Base-by-base conservation (phyloP, 1,140 invertebrate species). In the Drosophila ambigua region DNA sequence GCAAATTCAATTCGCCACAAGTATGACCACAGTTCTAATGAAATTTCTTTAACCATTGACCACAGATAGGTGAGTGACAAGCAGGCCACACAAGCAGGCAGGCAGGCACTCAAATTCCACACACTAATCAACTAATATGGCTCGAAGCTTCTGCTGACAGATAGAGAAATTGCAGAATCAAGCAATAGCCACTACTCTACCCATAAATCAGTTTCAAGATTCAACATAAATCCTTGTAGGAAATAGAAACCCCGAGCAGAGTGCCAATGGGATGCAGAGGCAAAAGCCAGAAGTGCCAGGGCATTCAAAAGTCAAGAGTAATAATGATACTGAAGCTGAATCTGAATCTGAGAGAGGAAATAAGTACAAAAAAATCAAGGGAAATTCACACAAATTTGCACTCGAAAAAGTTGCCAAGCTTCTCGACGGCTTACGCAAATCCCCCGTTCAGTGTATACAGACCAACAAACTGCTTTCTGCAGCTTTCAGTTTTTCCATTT, bases 401-500 rank as follows among this genome's bases (percentile, higher is more conserved):
- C 72, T 75, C 72, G 61, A 49, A 75, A 71, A 75, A 75, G 72
- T 74, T 75, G 72, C 72, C 58, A 65, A 74, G 72, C 72, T 66
- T 26, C 50, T 20, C 61, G 31, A 24, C 39, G 72, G 44, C 71
- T 58, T 58, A 58, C 65, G 52, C 26, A 75, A 75, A 75, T 75
- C 71, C 69, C 20, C 44, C 16, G 43, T 57, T 45, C 15, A 44
- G 54, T 4, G 35, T 2, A 5, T 57, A 45, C 24, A 45, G 28
- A 24, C 72, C 72, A 48, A 31, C 60, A 74, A 68, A 20, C 66
- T 57, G 65, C 65, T 58, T 64, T 69, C 35, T 13, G 43, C 51
- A 66, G 71, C 72, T 59, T 72, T 75, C 65, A 75, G 35, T 50
- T 41, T 62, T 57, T 75, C 53, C 60, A 65, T 65, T 64, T 73